Conservation (phyloP, 2,888 invertebrate genomes). For the Aporophyla nigra region DNA sequence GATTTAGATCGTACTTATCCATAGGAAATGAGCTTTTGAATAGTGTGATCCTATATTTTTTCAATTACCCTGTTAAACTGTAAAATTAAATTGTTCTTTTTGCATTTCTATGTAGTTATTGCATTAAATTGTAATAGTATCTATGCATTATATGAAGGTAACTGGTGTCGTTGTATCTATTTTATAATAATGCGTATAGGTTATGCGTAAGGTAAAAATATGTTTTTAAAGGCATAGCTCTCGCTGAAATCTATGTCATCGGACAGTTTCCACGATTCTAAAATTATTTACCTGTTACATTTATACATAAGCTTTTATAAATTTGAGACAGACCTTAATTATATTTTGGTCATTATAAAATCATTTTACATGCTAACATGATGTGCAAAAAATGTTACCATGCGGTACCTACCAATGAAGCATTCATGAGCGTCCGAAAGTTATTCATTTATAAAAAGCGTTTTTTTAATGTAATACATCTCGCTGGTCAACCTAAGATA, state of each 20-base stretch:
- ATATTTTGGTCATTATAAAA: slow-evolving; percentile 20
- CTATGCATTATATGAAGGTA: background rate
- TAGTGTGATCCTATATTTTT: slow-evolving; percentile 40
- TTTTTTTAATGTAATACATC: too few species aligned
- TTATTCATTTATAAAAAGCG: background rate
- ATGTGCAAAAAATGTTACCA: background rate
- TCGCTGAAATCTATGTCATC: slow-evolving; percentile 1
- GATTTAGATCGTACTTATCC: slow-evolving; percentile 45
- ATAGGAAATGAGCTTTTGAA: slow-evolving; percentile 54
- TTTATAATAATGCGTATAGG: background rate
- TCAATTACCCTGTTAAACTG: slow-evolving; percentile 12
- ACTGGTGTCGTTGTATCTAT: background rate
- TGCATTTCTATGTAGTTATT: background rate
- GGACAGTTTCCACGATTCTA: background rate
- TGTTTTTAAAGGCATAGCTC: background rate
- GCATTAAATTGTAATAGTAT: background rate
- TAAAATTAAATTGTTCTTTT: slow-evolving; percentile 12
- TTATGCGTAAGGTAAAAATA: background rate
- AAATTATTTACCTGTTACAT: background rate
- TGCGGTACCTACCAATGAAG: background rate
- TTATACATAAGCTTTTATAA: background rate
- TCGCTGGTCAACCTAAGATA: too few species aligned
- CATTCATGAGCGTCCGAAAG: background rate
- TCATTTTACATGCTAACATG: slow-evolving; percentile 18
- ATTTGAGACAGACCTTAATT: background rate